phyloP scores from a whole-genome alignment of 2,888 invertebrate genomes.

The Pecten maximus region DNA sequence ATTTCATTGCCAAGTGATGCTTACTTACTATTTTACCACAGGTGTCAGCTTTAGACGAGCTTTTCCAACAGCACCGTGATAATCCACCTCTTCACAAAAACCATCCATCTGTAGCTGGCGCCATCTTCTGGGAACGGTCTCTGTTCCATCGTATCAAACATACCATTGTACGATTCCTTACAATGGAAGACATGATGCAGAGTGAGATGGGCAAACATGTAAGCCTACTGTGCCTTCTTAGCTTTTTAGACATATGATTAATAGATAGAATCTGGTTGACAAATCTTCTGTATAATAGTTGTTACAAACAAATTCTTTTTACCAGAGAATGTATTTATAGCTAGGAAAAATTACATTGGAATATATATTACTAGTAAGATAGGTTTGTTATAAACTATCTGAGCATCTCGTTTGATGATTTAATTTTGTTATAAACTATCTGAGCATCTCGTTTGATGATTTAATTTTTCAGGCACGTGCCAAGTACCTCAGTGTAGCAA shows the following conservation, averaged over 20 bases:
- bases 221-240: slow-evolving; percentile 52
- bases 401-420: not conserved
- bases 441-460: slow-evolving; percentile 16
- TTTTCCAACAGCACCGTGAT: slow-evolving; percentile 80
- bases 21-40: no score
- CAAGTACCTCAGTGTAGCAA: slow-evolving; percentile 90
- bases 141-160: slow-evolving; percentile 91
- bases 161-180: slow-evolving; percentile 90
- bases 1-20: no score
- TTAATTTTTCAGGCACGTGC: slow-evolving; percentile 86
- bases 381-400: no score
- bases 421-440: not conserved
- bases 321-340: no score
- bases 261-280: not conserved
- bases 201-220: slow-evolving; percentile 88
- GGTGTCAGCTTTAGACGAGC: slow-evolving; percentile 85
- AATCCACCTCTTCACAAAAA: slow-evolving; percentile 89
- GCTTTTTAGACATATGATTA: not conserved
- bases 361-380: no score
- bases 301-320: no score
- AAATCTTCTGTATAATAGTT: no score
- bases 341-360: no score
- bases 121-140: slow-evolving; percentile 93
- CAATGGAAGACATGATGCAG: slow-evolving; percentile 89
- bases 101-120: slow-evolving; percentile 91